Conservation (phyloP, 2,888 invertebrate species). For the Chaitophorus viminalis region DNA sequence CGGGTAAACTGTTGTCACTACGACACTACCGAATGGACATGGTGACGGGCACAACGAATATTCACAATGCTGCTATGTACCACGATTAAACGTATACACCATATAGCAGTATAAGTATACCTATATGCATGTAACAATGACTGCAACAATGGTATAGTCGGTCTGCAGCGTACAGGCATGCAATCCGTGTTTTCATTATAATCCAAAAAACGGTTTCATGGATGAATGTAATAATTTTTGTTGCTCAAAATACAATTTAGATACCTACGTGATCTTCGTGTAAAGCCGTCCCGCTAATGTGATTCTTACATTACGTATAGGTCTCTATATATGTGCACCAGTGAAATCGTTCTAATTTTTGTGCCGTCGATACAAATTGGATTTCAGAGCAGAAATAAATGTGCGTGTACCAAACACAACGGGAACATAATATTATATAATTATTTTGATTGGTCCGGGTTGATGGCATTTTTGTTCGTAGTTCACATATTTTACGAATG, state of each 20-base stretch:
- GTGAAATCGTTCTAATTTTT: constrained; percentile 27
- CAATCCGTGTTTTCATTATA: neutral
- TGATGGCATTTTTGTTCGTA: too few species aligned
- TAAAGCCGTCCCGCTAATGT: neutral
- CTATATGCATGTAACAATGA: neutral
- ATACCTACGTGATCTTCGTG: neutral
- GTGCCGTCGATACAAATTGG: neutral
- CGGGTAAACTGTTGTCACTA: too few species aligned
- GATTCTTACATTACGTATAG: neutral
- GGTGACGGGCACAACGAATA: neutral
- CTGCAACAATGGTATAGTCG: neutral
- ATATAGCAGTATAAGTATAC: too few species aligned
- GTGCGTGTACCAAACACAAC: neutral
- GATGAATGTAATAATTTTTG: constrained; percentile 22
- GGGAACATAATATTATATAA: too few species aligned
- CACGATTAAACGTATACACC: too few species aligned
- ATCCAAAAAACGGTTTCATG: constrained; percentile 24
- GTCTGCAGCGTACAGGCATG: neutral
- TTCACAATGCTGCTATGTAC: too few species aligned
- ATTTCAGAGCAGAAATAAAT: neutral
- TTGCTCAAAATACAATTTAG: constrained; percentile 18
- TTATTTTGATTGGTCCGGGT: too few species aligned
- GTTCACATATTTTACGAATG: too few species aligned
- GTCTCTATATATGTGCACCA: neutral
- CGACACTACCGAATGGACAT: neutral